phyloP scores from a whole-genome alignment of 2,113 vertebrate genomes.

The Oncorhynchus mykiss region DNA sequence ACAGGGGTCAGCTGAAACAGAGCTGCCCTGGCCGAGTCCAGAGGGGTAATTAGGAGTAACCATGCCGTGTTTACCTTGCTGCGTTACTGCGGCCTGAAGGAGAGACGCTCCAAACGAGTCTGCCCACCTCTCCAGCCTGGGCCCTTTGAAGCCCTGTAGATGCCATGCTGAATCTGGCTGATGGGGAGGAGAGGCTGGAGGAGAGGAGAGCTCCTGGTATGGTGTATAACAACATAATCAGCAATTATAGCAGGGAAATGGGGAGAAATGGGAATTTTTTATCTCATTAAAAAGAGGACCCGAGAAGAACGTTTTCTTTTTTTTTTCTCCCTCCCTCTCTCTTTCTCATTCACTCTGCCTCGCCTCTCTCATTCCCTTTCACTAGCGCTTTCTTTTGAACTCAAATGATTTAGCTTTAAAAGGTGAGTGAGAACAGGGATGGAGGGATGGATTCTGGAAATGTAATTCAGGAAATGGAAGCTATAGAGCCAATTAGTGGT shows the following conservation, averaged over 20 bases:
- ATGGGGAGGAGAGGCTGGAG: slow-evolving; percentile 80
- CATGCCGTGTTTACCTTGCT: slow-evolving; percentile 90
- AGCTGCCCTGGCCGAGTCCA: slow-evolving; percentile 83
- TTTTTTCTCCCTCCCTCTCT: neutral
- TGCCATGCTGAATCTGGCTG: slow-evolving; percentile 85
- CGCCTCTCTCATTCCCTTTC: slow-evolving; percentile 64
- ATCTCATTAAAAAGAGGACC: slow-evolving; percentile 89
- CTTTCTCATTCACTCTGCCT: slow-evolving; percentile 14
- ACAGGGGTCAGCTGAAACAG: slow-evolving; percentile 92
- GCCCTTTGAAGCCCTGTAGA: slow-evolving; percentile 83
- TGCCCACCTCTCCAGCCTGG: slow-evolving; percentile 61
- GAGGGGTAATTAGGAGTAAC: slow-evolving; percentile 94
- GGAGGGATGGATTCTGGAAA: slow-evolving; percentile 70
- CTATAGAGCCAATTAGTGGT: slow-evolving; percentile 83
- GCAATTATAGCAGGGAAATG: slow-evolving; percentile 89
- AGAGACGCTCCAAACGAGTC: slow-evolving; percentile 78
- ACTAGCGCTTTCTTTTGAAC: slow-evolving; percentile 89
- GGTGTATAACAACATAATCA: slow-evolving; percentile 92
- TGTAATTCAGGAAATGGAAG: slow-evolving; percentile 86
- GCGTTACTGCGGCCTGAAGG: slow-evolving; percentile 77
- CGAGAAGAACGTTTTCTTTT: slow-evolving; percentile 76
- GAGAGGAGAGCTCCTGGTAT: slow-evolving; percentile 73
- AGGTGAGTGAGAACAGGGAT: slow-evolving; percentile 73
- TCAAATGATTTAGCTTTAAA: slow-evolving; percentile 90
- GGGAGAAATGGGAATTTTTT: slow-evolving; percentile 85